Percentiles rank a stretch among this genome's conserved stretches.
Evolutionary conservation across 2,797 vertebrate species (phyloP).

Genomic region (Petrocephalus sullivani): DNA sequence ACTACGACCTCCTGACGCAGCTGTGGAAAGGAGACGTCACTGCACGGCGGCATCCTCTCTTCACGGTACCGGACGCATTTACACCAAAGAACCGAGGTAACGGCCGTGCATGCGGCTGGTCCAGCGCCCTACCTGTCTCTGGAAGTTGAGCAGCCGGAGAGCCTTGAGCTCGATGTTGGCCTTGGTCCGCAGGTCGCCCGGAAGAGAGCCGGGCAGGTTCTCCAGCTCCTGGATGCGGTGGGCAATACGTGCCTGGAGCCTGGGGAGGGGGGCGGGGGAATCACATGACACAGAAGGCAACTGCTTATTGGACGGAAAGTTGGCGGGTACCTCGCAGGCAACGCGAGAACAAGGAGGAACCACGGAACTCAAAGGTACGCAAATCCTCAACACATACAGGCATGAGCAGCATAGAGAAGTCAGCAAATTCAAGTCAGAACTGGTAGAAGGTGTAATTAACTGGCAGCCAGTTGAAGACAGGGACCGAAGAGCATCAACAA

Average conservation of each 20-base stretch:
- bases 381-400: background rate
- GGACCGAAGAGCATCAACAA: background rate
- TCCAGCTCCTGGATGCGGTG: constrained; percentile 95
- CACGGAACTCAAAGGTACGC: background rate
- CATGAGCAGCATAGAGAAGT: background rate
- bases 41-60: background rate
- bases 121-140: constrained; percentile 76
- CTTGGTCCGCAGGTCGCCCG: constrained; percentile 90
- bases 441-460: background rate
- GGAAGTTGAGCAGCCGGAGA: constrained; percentile 87
- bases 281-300: background rate
- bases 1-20: constrained; percentile 95
- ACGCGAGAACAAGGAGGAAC: background rate
- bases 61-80: background rate
- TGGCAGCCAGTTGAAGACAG: background rate
- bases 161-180: constrained; percentile 95
- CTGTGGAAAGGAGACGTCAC: constrained; percentile 44
- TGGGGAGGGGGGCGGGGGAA: constrained; percentile 33
- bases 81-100: too few species aligned
- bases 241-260: constrained; percentile 88
- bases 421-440: background rate
- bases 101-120: background rate
- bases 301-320: background rate
- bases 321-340: background rate
- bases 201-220: constrained; percentile 85